Percentiles rank a stretch among this genome's conserved stretches.
phyloP scores from a whole-genome alignment of 2,113 vertebrate species.

The Halcyon malimbica region DNA sequence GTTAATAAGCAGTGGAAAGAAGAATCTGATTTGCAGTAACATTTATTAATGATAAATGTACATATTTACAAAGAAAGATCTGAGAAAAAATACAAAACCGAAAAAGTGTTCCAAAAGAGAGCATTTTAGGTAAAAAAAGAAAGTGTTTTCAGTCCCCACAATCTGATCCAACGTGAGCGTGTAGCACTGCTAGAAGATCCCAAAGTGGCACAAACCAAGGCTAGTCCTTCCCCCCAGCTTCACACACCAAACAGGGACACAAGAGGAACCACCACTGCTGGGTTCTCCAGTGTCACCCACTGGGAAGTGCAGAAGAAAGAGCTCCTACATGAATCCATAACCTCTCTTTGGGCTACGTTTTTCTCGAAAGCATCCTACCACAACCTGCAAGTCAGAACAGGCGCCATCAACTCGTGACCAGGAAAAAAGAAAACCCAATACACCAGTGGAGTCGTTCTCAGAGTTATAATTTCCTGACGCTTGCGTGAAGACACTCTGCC shows the following conservation, averaged over 20 bases:
- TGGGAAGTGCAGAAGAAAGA: neutral
- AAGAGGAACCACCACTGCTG: neutral
- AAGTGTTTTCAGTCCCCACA: conserved; percentile 36
- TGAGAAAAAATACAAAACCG: conserved; percentile 66
- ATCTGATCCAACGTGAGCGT: neutral
- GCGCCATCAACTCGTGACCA: neutral
- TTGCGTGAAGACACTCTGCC: neutral
- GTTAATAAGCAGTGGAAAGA: conserved; percentile 63
- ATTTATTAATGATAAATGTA: conserved; percentile 71
- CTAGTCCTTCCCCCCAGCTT: neutral
- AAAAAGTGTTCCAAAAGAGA: conserved; percentile 62
- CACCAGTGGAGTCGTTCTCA: neutral
- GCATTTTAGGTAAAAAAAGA: conserved; percentile 55
- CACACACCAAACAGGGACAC: neutral
- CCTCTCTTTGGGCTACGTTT: neutral
- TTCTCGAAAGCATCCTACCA: neutral
- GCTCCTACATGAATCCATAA: neutral
- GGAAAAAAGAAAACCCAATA: neutral
- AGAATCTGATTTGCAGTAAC: conserved; percentile 53
- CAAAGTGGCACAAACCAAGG: neutral
- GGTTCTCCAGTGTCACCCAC: neutral
- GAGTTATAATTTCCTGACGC: neutral
- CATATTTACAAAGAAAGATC: conserved; percentile 71
- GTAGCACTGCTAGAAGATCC: neutral
- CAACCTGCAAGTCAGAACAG: neutral